phyloP scores from a whole-genome alignment of 2,797 vertebrate species.

The Parauchenoglanis punctatus region DNA sequence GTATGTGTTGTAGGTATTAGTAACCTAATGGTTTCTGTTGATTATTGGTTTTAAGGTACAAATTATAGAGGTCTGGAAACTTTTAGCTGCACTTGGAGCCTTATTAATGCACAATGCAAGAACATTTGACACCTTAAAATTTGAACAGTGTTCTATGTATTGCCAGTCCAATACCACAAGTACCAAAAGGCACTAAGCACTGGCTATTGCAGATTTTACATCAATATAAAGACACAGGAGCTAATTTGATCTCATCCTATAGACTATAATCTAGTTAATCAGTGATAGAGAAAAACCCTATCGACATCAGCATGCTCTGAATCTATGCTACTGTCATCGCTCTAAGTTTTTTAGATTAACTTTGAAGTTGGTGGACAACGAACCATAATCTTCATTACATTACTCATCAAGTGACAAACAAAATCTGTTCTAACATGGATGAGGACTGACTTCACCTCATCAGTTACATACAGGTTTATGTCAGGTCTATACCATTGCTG shows the following conservation, averaged over 20 bases:
- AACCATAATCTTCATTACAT: constrained; percentile 34
- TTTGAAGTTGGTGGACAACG: not conserved
- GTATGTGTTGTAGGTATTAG: not conserved
- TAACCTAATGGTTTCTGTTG: not conserved
- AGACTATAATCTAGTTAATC: not conserved
- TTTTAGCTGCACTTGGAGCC: not conserved
- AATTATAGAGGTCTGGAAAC: not conserved
- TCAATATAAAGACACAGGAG: not conserved
- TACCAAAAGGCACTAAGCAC: not conserved
- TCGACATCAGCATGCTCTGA: not conserved
- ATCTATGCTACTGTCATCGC: not conserved
- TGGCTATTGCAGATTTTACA: not conserved
- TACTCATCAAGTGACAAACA: constrained; percentile 36
- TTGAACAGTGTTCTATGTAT: not conserved
- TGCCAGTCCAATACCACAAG: not conserved
- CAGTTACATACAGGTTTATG: not conserved
- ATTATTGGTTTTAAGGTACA: not conserved
- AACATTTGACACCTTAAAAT: not conserved
- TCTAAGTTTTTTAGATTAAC: not conserved
- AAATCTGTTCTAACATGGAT: not conserved
- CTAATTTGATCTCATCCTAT: not conserved
- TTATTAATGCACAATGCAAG: not conserved
- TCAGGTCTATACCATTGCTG: not conserved
- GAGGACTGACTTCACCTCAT: no score
- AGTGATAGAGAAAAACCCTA: not conserved